Evolutionary conservation across 2,797 vertebrate species (phyloP).

Genomic region (Sebastiscus tertius): DNA sequence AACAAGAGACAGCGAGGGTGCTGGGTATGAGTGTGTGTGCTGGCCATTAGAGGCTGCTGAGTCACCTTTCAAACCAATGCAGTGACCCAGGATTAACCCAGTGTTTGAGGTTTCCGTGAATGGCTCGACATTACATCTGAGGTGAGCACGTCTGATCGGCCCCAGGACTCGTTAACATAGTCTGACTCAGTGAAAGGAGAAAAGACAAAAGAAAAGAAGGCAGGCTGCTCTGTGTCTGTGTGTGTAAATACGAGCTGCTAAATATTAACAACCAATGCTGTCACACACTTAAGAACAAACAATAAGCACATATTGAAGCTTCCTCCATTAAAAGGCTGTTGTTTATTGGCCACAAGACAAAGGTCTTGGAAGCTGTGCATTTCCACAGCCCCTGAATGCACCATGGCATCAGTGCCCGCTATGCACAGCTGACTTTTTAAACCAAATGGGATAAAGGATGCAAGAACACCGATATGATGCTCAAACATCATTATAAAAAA

Average conservation of each 20-base stretch:
- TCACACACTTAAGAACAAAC: not conserved
- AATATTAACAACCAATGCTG: not conserved
- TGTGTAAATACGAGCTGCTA: not conserved
- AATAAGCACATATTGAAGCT: not conserved
- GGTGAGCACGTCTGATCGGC: not conserved
- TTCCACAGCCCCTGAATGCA: conserved; percentile 17
- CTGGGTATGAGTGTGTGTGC: not conserved
- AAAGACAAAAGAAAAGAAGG: not conserved
- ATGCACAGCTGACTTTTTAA: conserved; percentile 7
- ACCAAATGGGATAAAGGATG: not conserved
- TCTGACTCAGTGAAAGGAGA: not conserved
- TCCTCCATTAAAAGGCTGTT: not conserved
- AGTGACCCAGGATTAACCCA: conserved; percentile 31
- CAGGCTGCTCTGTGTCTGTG: not conserved
- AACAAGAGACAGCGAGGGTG: not conserved
- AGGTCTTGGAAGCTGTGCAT: not conserved
- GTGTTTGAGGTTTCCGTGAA: conserved; percentile 9
- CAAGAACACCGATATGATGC: not conserved
- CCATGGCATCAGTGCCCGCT: not conserved
- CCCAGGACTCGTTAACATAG: not conserved
- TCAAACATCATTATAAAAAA: conserved; percentile 11
- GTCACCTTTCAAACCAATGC: conserved; percentile 34
- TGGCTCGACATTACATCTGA: conserved; percentile 6
- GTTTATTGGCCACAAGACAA: not conserved
- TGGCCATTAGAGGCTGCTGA: conserved; percentile 33